Evolutionary conservation across 1,140 invertebrate species (phyloP).

Genomic region (Triops cancriformis): DNA sequence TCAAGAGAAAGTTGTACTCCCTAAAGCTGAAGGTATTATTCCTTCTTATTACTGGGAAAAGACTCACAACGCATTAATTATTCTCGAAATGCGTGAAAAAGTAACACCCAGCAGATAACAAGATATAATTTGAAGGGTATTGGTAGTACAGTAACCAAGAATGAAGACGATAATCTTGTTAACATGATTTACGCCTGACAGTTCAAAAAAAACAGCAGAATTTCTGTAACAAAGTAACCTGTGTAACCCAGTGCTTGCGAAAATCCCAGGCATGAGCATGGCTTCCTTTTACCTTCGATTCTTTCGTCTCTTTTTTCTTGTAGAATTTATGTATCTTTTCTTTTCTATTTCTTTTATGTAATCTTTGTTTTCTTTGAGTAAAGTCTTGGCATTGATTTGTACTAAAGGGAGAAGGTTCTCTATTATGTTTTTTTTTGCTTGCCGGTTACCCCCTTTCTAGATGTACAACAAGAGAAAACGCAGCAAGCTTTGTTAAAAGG

Average conservation of each 20-base stretch:
- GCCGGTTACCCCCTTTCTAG: slow-evolving; percentile 47
- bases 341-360: background rate
- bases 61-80: background rate
- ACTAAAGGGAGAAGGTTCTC: background rate
- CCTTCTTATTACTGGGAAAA: background rate
- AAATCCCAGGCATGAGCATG: background rate
- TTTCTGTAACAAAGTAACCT: background rate
- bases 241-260: background rate
- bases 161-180: background rate
- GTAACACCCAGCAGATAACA: background rate
- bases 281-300: slow-evolving; percentile 7
- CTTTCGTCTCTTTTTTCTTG: background rate
- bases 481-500: slow-evolving; percentile 75
- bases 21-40: slow-evolving; percentile 61
- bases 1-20: slow-evolving; percentile 66
- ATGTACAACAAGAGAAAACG: slow-evolving; percentile 76
- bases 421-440: slow-evolving; percentile 32
- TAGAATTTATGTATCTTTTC: background rate
- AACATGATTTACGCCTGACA: background rate
- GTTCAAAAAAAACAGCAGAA: background rate
- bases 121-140: background rate
- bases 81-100: background rate
- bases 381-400: background rate
- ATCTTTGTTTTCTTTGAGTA: background rate
- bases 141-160: background rate